These are phyloP conservation scores for Caerostris darwini DNA, from an alignment of 1,140 invertebrate species.

Conservation along the genomic window DNA sequence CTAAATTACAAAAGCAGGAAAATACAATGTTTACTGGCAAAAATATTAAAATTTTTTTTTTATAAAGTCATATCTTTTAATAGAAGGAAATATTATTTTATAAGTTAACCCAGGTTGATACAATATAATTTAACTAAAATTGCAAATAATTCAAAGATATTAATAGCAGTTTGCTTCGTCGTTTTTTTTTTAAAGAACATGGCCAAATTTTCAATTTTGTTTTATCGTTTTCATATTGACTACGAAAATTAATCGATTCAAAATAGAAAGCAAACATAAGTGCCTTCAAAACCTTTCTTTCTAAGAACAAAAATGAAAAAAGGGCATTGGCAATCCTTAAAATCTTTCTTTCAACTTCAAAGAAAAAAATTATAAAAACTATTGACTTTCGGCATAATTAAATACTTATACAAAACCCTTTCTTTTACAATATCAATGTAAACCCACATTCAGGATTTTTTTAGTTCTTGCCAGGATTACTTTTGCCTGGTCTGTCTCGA, in stretches of 20 bases:
- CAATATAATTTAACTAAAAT: too few species aligned
- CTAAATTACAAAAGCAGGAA: too few species aligned
- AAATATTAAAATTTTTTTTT: too few species aligned
- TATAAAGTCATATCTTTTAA: too few species aligned
- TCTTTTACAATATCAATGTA: background rate
- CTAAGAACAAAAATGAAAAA: background rate
- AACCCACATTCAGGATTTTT: background rate
- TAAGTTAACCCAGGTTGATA: too few species aligned
- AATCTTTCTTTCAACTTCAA: background rate
- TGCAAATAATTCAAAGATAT: too few species aligned
- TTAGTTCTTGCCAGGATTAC: background rate
- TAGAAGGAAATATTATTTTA: too few species aligned
- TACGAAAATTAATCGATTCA: background rate
- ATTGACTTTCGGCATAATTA: background rate
- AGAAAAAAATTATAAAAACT: background rate
- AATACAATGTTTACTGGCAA: too few species aligned
- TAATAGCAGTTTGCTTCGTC: background rate
- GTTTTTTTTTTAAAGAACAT: background rate
- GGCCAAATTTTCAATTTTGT: background rate
- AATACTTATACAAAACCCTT: slow-evolving; percentile 1
- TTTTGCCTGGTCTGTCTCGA: background rate
- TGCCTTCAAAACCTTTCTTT: background rate
- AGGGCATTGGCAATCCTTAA: background rate
- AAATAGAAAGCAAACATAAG: background rate
- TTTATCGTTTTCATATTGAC: background rate